Evolutionary conservation across 2,113 vertebrate genomes (phyloP), one percentile per base, ranked within the genome.

Genomic region (Poeciliopsis prolifica): DNA sequence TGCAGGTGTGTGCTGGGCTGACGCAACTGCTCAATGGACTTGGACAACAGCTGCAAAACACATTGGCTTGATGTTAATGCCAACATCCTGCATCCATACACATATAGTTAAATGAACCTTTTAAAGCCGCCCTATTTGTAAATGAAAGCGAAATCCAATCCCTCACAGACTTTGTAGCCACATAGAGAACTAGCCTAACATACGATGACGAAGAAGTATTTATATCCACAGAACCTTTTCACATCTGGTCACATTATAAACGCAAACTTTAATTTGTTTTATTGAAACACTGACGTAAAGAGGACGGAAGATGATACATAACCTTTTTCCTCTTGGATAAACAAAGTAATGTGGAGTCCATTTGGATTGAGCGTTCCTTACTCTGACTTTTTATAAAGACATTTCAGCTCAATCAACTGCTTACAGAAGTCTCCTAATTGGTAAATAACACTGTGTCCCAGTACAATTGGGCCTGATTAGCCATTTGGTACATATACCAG

Each of bases 21-120:
- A 92, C 97, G 96, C 84, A 99, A 94, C 94, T 98, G 97, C 93
- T 98, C 98, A 44, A 98, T 98, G 88, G 98, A 97, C 93, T 98
- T 97, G 62, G 97, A 99, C 74, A 99, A 95, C 94, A 98, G 96
- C 98, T 99, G 95, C 62, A 76, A 77, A 85, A 87, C 80, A 91
- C 70, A 87, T 70, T 66, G 42, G 44, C 22, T 35, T 60, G 29
- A 30, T 37, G 65, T 91, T 86, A 91, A 78, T 81, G 63, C 33
- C 44, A 33, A 61, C 14, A 61, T 63, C 66, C 64, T 71, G 54
- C 28, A 77, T 74, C 44, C 30, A 75, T n/a, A n/a, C 19, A n/a
- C 51, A n/a, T 58, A 24, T n/a, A 24, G 22, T n/a, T n/a, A 58
- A 58, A n/a, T 17, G 17, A 15, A 19, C 44, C 44, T 58, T 58